These are phyloP conservation scores for Adelges cooleyi DNA, from an alignment of 1,140 invertebrate species.

Conservation along the genomic window DNA sequence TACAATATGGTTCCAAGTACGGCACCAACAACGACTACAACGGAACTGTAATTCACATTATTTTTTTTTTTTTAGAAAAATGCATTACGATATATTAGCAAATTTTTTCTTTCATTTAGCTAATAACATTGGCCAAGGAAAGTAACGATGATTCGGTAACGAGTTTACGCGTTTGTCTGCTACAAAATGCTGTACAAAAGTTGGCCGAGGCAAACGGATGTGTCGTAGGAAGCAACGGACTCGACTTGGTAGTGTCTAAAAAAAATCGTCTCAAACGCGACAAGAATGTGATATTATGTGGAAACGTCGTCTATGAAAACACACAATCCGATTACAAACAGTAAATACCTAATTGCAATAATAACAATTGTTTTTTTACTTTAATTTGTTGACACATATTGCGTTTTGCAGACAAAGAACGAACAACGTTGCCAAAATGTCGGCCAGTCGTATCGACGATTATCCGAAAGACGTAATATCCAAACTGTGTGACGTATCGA, in stretches of 20 bases:
- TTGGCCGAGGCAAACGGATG: background rate
- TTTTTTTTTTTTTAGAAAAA: background rate
- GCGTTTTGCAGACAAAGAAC: background rate
- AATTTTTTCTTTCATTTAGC: background rate
- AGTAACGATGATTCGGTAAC: background rate
- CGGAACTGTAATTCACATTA: constrained; percentile 3
- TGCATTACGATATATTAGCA: background rate
- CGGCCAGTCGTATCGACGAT: background rate
- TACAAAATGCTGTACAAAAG: background rate
- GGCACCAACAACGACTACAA: background rate
- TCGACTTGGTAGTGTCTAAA: background rate
- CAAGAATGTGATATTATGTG: background rate
- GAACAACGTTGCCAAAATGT: background rate
- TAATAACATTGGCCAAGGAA: background rate
- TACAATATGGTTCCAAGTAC: background rate
- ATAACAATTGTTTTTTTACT: no score
- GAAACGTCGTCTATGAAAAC: background rate
- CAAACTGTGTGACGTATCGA: constrained; percentile 1
- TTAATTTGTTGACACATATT: no score
- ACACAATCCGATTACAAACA: background rate
- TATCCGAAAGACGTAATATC: constrained; percentile 2
- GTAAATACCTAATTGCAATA: no score
- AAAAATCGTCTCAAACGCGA: background rate
- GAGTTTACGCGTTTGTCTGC: background rate
- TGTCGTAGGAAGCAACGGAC: background rate